Evolutionary conservation across 2,888 invertebrate genomes (phyloP).

Genomic region (Charanyca ferruginea): DNA sequence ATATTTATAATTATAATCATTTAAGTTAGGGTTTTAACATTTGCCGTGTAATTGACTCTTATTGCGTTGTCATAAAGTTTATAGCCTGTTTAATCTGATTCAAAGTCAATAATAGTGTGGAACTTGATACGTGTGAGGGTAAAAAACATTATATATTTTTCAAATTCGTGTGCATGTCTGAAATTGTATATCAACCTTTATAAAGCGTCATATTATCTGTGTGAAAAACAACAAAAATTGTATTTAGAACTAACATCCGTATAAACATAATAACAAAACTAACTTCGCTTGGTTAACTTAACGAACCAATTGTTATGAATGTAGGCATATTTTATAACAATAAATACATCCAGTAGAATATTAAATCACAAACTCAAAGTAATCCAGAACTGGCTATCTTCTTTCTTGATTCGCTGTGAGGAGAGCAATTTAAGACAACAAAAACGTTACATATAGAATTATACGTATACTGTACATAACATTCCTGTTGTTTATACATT

Average conservation of each 20-base stretch:
- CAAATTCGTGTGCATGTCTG: background rate
- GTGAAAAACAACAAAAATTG: background rate
- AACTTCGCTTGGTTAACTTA: too few species aligned
- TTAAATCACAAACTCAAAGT: background rate
- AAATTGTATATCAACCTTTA: background rate
- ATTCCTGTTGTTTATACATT: slow-evolving; percentile 91
- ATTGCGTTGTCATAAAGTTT: background rate
- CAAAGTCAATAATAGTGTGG: background rate
- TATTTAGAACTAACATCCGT: too few species aligned
- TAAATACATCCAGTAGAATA: background rate
- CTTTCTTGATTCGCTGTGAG: slow-evolving; percentile 70
- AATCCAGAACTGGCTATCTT: slow-evolving; percentile 2
- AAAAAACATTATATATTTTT: too few species aligned
- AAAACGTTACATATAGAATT: slow-evolving; percentile 92
- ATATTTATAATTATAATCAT: background rate
- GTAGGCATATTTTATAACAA: background rate
- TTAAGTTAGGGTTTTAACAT: background rate
- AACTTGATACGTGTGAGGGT: background rate
- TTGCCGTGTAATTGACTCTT: background rate
- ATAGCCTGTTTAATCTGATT: too few species aligned
- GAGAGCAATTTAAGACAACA: slow-evolving; percentile 91
- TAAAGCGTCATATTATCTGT: background rate
- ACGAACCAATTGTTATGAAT: too few species aligned
- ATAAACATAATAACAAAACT: too few species aligned
- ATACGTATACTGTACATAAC: slow-evolving; percentile 90